phyloP scores from a whole-genome alignment of 1,140 invertebrate species.

The Pseudobourletiella spinata region DNA sequence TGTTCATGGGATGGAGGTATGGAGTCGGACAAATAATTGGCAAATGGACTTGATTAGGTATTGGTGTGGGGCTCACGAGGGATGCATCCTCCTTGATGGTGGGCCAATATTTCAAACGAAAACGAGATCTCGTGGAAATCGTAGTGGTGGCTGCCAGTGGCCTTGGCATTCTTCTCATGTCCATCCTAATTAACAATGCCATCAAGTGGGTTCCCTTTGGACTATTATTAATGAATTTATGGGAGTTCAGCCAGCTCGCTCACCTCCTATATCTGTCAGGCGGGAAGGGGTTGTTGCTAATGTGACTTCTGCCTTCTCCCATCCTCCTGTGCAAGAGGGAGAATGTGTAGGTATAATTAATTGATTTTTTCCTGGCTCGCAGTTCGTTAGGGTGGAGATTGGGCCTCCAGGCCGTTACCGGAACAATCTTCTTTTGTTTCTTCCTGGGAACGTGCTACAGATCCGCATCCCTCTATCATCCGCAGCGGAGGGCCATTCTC shows the following conservation, averaged over 20 bases:
- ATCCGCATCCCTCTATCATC: slow-evolving; percentile 82
- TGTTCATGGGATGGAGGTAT: no score
- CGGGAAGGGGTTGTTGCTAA: no score
- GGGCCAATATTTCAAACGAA: slow-evolving; percentile 79
- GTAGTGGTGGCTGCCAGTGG: slow-evolving; percentile 79
- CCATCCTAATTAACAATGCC: slow-evolving; percentile 63
- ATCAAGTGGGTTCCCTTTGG: slow-evolving; percentile 57
- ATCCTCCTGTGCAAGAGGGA: no score
- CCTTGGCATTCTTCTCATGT: slow-evolving; percentile 72
- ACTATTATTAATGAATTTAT: no score
- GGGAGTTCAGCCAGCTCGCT: no score
- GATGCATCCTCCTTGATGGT: slow-evolving; percentile 83
- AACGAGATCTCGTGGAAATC: slow-evolving; percentile 78
- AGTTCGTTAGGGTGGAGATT: slow-evolving; percentile 75
- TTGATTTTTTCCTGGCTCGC: no score
- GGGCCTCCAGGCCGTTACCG: slow-evolving; percentile 77
- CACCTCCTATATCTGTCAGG: no score
- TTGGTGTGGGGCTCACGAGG: slow-evolving; percentile 71
- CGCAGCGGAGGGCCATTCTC: slow-evolving; percentile 53
- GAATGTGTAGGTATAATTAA: no score
- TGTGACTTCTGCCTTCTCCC: neutral
- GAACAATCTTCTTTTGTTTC: slow-evolving; percentile 71
- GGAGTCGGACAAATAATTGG: no score
- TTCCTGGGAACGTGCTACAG: slow-evolving; percentile 79
- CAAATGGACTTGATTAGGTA: no score